A percentile compares a stretch with the other conserved stretches of the same genome.
These are phyloP conservation scores for Pinna nobilis DNA, from an alignment of 1,140 invertebrate species.

Conservation along the genomic window DNA sequence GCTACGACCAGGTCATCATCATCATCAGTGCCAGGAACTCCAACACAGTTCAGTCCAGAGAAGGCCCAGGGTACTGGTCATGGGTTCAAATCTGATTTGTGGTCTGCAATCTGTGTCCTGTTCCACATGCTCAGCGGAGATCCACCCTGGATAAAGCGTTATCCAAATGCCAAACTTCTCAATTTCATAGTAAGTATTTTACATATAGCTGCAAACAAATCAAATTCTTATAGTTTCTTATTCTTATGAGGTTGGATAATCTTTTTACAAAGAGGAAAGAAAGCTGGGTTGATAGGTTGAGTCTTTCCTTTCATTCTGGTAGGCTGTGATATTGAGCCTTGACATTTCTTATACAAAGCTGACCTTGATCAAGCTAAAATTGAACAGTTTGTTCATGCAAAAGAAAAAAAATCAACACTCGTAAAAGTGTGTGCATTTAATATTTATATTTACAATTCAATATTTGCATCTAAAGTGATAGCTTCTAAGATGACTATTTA, in stretches of 20 bases:
- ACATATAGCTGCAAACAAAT: too few relatives aligned
- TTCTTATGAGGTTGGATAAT: not conserved
- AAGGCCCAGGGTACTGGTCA: slow-evolving; percentile 64
- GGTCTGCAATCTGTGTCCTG: slow-evolving; percentile 65
- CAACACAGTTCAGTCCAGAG: slow-evolving; percentile 68
- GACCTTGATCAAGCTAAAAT: not conserved
- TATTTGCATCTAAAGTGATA: too few relatives aligned
- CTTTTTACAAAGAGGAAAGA: not conserved
- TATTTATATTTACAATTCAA: too few relatives aligned
- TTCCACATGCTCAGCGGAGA: slow-evolving; percentile 66
- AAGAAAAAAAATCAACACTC: too few relatives aligned
- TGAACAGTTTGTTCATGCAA: too few relatives aligned
- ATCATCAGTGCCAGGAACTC: slow-evolving; percentile 54
- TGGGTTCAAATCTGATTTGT: slow-evolving; percentile 65
- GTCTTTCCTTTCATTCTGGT: not conserved
- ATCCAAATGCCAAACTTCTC: slow-evolving; percentile 42
- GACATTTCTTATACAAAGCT: not conserved
- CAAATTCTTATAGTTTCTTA: not conserved
- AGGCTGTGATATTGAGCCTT: not conserved
- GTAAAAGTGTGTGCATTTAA: too few relatives aligned
- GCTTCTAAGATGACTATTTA: too few relatives aligned
- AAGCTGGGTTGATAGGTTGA: not conserved
- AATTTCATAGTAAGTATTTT: slow-evolving; percentile 60
- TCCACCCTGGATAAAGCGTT: slow-evolving; percentile 64
- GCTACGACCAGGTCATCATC: slow-evolving; percentile 29